Base-by-base conservation (phyloP, 1,140 invertebrate genomes). In the Fopius arisanus region DNA sequence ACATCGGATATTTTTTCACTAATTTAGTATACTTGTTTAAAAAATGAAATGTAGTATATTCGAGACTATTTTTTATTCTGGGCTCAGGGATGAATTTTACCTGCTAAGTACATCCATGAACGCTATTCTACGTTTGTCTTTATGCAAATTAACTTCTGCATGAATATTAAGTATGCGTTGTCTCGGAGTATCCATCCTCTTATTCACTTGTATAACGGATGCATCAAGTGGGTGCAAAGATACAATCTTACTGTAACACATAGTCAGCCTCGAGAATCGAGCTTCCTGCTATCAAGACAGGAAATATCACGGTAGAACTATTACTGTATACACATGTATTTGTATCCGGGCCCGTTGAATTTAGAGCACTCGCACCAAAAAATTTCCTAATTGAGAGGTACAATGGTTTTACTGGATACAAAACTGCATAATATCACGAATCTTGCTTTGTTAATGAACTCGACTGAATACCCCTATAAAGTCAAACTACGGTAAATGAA, bases 131-230 rank as follows among this genome's bases (percentile, higher is more conserved):
- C 59, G 59, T 37, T 63, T 63, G 23, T 31, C 59, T 63, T 51
- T 79, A 83, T 83, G 82, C 79, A 83, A 83, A 83, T 83, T 81
- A 83, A 82, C 72, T 80, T 75, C 73, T 75, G 79, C 79, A 82
- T 83, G 81, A 80, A 83, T 83, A 82, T 82, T 82, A 82, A 83
- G 75, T 77, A 82, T 73, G 70, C 51, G 81, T 79, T 82, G 77
- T 81, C 63, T 33, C 63, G 43, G 19, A 51, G 43, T 72, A 37
- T 1, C 33, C 33, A 72, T 31, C 41, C 70, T 23, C 70, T 63
- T 40, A 26, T 67, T 79, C 33, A 68, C 76, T 37, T 65, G 78
- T 73, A 78, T 77, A 77, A 78, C 82, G 78, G 80, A 79, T 80
- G 78, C 77, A 65, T 62, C 72, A 51, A 51, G n/a, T 51, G n/a